phyloP scores from a whole-genome alignment of 1,140 invertebrate genomes.

The Macrocentrus cingulum region DNA sequence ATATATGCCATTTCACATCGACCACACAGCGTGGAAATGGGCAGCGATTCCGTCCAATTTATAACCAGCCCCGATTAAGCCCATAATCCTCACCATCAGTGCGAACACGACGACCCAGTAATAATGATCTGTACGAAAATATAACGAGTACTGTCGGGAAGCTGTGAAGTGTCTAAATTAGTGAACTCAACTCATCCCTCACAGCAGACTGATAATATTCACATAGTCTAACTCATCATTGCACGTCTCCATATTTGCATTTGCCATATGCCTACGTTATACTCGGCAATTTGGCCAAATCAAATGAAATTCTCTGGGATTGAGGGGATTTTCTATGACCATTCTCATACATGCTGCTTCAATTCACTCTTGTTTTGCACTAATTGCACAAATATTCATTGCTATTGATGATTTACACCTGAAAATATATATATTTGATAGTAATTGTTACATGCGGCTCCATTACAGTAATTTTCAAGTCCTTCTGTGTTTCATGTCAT shows the following conservation, averaged over 20 bases:
- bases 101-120: conserved; percentile 31
- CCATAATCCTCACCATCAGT: conserved; percentile 37
- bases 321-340: conserved; percentile 15
- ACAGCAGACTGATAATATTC: too few species aligned
- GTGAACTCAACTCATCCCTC: conserved; percentile 25
- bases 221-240: conserved; percentile 1
- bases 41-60: conserved; percentile 40
- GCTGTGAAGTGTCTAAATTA: conserved; percentile 28
- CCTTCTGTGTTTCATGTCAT: too few species aligned
- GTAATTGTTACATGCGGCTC: neutral
- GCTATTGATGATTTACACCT: neutral
- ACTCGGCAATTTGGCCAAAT: conserved; percentile 18
- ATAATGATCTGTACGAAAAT: conserved; percentile 40
- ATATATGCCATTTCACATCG: conserved; percentile 1
- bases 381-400: conserved; percentile 16
- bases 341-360: conserved; percentile 15
- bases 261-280: neutral
- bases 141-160: conserved; percentile 27
- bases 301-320: conserved; percentile 23
- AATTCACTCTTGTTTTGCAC: conserved; percentile 19
- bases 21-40: conserved; percentile 4
- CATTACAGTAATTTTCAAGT: neutral
- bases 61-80: conserved; percentile 41
- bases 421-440: conserved; percentile 6
- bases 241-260: conserved; percentile 2